Conservation (phyloP, 2,888 invertebrate species). For the Eristalinus aeneus region DNA sequence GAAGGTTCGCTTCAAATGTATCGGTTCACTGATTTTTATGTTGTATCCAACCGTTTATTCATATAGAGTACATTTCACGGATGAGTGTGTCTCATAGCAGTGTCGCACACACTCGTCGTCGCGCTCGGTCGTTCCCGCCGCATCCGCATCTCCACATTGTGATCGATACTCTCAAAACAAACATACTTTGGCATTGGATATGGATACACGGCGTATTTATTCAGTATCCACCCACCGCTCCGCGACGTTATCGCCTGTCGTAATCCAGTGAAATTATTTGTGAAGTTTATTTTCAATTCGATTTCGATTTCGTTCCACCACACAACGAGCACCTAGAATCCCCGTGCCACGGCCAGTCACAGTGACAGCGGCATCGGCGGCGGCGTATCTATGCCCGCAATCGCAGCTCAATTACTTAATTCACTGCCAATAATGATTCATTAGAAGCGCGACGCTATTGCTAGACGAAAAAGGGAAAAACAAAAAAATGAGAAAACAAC, state of each 20-base stretch:
- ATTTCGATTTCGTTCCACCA: background rate
- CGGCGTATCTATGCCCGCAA: background rate
- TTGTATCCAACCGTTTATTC: constrained; percentile 6
- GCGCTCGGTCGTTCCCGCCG: background rate
- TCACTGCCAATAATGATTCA: constrained; percentile 58
- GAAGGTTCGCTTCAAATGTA: background rate
- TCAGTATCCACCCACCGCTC: background rate
- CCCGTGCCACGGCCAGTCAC: no score
- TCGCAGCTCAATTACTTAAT: constrained; percentile 53
- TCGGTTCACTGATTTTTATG: constrained; percentile 30
- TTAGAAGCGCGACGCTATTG: constrained; percentile 1
- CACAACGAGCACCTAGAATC: background rate
- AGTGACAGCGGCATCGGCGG: no score
- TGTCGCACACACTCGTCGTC: constrained; percentile 1
- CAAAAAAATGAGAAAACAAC: background rate
- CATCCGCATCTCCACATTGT: background rate
- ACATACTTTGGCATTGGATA: constrained; percentile 1
- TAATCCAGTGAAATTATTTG: constrained; percentile 21
- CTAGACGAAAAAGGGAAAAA: background rate
- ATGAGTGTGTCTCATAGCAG: constrained; percentile 22
- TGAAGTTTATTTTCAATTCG: constrained; percentile 25
- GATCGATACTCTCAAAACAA: constrained; percentile 28
- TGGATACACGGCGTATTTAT: constrained; percentile 2
- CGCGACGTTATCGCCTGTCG: background rate
- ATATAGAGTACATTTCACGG: constrained; percentile 22